Base-by-base conservation (phyloP, 2,113 vertebrate genomes). In the Nettapus auritus region DNA sequence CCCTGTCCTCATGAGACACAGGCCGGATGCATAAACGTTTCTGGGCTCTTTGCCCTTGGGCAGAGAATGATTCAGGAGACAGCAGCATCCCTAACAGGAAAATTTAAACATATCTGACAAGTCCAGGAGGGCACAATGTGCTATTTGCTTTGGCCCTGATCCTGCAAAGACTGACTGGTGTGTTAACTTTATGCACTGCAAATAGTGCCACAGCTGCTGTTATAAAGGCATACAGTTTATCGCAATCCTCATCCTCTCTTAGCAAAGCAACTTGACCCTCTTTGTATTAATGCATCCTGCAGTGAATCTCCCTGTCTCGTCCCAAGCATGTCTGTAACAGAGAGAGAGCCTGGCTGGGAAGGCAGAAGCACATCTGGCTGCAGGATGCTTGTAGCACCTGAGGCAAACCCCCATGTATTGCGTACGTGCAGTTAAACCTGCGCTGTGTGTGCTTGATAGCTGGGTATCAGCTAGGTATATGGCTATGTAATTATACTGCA, bases 401-500 rank as follows among this genome's bases (percentile, higher is more conserved):
- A 94, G 89, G 90, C 89, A 90, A 82, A 93, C n/a, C 78, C 66
- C 75, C 44, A 21, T 3, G n/a, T 55, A 16, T 5, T 86, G 52
- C 55, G 82, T 48, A 79, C 14, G 1, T 88, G 87, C 31, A 63
- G n/a, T 92, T 56, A 75, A 69, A 92, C 40, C 87, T 78, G 70
- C 28, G 0, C 79, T 90, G 55, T 69, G 86, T 68, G 34, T 23
- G 77, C 59, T 74, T 57, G 76, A 74, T 94, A 91, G 87, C 95
- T 90, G 83, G 69, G 76, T 93, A 82, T 55, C 94, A 90, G 85
- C 26, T 70, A 90, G 90, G 94, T 96, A 81, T 44, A 85, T 33
- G 40, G 88, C 77, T 82, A 15, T 96, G 92, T 80, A 93, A 87
- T 90, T 92, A 70, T 25, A 50, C 71, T 13, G 56, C 94, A 97